Evolutionary conservation across 2,797 vertebrate species (phyloP).

Genomic region (Philypnodon macrostomus): DNA sequence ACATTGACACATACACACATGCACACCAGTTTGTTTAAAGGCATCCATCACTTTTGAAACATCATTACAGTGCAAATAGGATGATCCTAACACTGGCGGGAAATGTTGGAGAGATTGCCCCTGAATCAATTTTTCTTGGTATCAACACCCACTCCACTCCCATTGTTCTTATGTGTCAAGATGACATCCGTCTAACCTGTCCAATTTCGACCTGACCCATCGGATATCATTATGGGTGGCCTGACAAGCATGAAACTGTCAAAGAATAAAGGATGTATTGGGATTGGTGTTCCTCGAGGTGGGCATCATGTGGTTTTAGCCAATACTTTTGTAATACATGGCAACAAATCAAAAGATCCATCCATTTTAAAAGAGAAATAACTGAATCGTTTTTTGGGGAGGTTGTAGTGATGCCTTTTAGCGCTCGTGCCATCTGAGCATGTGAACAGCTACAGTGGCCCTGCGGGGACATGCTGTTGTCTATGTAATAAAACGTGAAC

Average conservation of each 20-base stretch:
- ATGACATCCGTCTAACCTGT: conserved; percentile 62
- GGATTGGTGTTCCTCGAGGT: conserved; percentile 40
- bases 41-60: conserved; percentile 8
- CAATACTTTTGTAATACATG: conserved; percentile 26
- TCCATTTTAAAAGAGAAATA: conserved; percentile 30
- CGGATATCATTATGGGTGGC: conserved; percentile 67
- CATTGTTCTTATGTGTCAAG: conserved; percentile 54
- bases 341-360: conserved; percentile 27
- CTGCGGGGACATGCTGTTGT: too few species aligned
- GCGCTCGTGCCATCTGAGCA: too few species aligned
- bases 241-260: conserved; percentile 68
- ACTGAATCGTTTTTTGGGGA: conserved; percentile 8
- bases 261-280: conserved; percentile 65
- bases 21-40: neutral
- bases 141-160: conserved; percentile 30
- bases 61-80: conserved; percentile 4
- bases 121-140: conserved; percentile 24
- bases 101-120: conserved; percentile 32
- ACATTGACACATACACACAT: neutral
- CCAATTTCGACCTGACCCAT: conserved; percentile 70
- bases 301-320: conserved; percentile 56
- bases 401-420: too few species aligned
- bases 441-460: too few species aligned
- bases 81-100: conserved; percentile 23
- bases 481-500: too few species aligned